Conservation (phyloP, 2,888 invertebrate species). For the Fabriciana adippe region DNA sequence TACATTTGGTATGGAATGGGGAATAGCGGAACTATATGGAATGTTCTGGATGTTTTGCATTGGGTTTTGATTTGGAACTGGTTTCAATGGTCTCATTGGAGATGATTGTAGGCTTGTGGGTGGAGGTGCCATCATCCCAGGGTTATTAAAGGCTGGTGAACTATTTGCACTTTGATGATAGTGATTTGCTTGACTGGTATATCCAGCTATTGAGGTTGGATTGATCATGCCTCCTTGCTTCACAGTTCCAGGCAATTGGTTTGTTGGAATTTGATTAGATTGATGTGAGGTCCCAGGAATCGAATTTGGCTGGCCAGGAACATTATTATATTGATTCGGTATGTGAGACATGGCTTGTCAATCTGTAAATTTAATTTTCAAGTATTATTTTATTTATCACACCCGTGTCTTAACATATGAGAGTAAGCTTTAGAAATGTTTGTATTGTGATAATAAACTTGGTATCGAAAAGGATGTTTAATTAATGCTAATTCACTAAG, state of each 20-base stretch:
- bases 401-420: slow-evolving; percentile 15
- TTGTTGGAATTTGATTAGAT: slow-evolving; percentile 59
- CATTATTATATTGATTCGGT: slow-evolving; percentile 68
- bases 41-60: slow-evolving; percentile 53
- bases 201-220: slow-evolving; percentile 47
- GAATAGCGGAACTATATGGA: slow-evolving; percentile 53
- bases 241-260: slow-evolving; percentile 61
- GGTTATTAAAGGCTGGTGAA: slow-evolving; percentile 73
- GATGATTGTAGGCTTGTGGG: slow-evolving; percentile 57
- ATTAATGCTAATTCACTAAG: slow-evolving; percentile 74
- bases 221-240: slow-evolving; percentile 74
- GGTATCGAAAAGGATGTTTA: slow-evolving; percentile 59
- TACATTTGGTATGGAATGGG: slow-evolving; percentile 50
- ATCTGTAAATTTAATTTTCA: slow-evolving; percentile 63
- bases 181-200: slow-evolving; percentile 59
- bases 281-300: slow-evolving; percentile 58
- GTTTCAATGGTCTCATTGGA: slow-evolving; percentile 52
- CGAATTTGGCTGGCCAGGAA: slow-evolving; percentile 58
- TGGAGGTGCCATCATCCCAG: slow-evolving; percentile 59
- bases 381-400: slow-evolving; percentile 21
- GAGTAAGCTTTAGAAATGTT: slow-evolving; percentile 47
- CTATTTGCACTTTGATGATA: slow-evolving; percentile 68
- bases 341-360: slow-evolving; percentile 75
- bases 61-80: slow-evolving; percentile 49
- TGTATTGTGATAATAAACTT: slow-evolving; percentile 59